Base-by-base conservation (phyloP, 92 coral and sea anemone genomes). In the Porites evermanni region DNA sequence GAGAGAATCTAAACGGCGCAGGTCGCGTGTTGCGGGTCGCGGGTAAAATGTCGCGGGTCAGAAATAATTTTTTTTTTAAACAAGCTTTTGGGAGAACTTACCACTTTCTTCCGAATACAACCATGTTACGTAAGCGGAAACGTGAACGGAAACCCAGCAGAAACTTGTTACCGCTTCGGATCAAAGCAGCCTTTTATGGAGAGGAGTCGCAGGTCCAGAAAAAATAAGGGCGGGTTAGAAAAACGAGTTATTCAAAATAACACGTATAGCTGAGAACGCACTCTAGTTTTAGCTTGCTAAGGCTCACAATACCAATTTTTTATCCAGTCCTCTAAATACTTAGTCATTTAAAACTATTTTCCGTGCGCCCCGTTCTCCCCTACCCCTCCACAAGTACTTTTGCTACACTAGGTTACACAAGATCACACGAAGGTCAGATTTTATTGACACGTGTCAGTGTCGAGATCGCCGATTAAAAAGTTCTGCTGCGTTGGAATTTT, bases 351-450 rank as follows among this genome's bases (percentile, higher is more conserved):
- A 64, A 64, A 64, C 67, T 64, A 64, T 64, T 64, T 64, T 64
- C 67, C 67, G n/a, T 17, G 67, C 67, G 67, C 67, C 67, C 67
- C 67, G 14, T 64, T 64, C 67, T 64, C 67, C 67, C 67, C 29
- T 64, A 64, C 67, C 67, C 67, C 17, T 64, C 67, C 67, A 13
- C 67, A 17, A 5, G 19, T 20, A 64, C 67, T 64, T 64, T 64
- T 64, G 67, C 73, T 16, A 21, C 73, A 29, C 73, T 21, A 20
- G 73, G 24, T 68, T 29, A 47, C 67, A 64, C 67, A 64, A 64
- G n/a, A 17, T 17, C n/a, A 17, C 17, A 64, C 4, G 0, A 13
- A 47, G 21, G 38, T 47, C 50, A 68, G 73, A 68, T 68, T 68
- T 24, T 47, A 68, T 68, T 68, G 73, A 68, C 8, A 24, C 47